A percentile compares a stretch with the other conserved stretches of the same genome.
Evolutionary conservation across 2,113 vertebrate genomes (phyloP).

Genomic region (Motacilla tschutschensis): DNA sequence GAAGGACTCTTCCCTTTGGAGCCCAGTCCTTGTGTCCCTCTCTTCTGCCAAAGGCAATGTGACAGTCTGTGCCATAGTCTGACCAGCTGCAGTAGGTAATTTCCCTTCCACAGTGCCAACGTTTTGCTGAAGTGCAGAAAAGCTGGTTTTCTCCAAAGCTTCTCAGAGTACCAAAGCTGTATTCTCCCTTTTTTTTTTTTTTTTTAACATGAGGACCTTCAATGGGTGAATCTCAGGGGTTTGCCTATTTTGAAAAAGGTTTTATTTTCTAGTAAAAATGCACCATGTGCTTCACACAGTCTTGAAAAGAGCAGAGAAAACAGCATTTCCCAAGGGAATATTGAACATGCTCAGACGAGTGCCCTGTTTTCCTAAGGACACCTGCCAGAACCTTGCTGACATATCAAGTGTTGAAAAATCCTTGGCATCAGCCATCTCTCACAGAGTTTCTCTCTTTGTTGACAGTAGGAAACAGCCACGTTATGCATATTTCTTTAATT

Average conservation of each 20-base stretch:
- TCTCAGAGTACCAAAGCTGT: not conserved
- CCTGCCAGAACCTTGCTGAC: slow-evolving; percentile 53
- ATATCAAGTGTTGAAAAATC: slow-evolving; percentile 38
- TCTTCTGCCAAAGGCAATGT: not conserved
- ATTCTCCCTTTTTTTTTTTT: not conserved
- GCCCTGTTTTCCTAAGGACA: slow-evolving; percentile 46
- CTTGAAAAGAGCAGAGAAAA: not conserved
- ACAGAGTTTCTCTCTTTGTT: slow-evolving; percentile 11
- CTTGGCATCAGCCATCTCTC: slow-evolving; percentile 21
- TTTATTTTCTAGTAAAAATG: slow-evolving; percentile 2
- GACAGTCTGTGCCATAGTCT: not conserved
- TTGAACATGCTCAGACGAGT: slow-evolving; percentile 43
- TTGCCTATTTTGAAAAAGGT: not conserved
- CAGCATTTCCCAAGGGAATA: slow-evolving; percentile 29
- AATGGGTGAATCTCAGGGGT: not conserved
- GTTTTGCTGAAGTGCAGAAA: not conserved
- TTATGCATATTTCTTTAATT: slow-evolving; percentile 54
- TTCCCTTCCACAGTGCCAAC: not conserved
- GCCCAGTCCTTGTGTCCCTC: not conserved
- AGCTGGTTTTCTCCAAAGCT: not conserved
- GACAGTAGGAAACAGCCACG: slow-evolving; percentile 40
- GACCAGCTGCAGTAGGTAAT: not conserved
- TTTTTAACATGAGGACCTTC: not conserved
- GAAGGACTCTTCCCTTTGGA: not conserved
- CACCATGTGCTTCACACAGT: not conserved